Conservation (phyloP, 1,140 invertebrate genomes). For the Mya arenaria region DNA sequence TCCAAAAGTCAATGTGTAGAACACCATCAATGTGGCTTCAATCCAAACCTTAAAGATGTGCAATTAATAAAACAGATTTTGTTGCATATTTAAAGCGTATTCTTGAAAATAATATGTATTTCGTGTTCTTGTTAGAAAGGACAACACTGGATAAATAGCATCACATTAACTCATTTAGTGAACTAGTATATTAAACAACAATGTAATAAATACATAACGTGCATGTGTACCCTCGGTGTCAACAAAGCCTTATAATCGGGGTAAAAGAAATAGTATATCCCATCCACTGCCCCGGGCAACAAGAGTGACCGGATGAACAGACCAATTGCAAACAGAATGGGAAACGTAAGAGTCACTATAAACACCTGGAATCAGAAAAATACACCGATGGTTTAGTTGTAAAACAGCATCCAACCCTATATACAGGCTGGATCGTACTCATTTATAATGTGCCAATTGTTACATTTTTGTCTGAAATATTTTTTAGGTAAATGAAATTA, state of each 20-base stretch:
- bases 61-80: not conserved
- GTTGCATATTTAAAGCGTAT: not conserved
- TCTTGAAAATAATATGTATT: no score
- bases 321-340: not conserved
- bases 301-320: no score
- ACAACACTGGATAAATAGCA: no score
- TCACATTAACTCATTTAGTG: no score
- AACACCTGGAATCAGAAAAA: not conserved
- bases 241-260: not conserved
- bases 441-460: no score
- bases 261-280: not conserved
- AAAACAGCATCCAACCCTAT: not conserved
- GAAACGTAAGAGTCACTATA: not conserved
- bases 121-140: no score
- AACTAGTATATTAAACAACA: no score
- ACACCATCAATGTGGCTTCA: conserved; percentile 14
- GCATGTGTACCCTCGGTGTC: not conserved
- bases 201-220: no score
- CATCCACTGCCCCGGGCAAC: not conserved
- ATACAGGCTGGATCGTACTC: not conserved
- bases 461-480: no score
- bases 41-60: conserved; percentile 31
- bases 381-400: not conserved
- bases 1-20: conserved; percentile 3
- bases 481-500: no score